Percentiles rank a stretch among this genome's conserved stretches.
Evolutionary conservation across 53 echinoderm and acorn worm genomes (phyloP).

Genomic region (Pentamera pediparva): DNA sequence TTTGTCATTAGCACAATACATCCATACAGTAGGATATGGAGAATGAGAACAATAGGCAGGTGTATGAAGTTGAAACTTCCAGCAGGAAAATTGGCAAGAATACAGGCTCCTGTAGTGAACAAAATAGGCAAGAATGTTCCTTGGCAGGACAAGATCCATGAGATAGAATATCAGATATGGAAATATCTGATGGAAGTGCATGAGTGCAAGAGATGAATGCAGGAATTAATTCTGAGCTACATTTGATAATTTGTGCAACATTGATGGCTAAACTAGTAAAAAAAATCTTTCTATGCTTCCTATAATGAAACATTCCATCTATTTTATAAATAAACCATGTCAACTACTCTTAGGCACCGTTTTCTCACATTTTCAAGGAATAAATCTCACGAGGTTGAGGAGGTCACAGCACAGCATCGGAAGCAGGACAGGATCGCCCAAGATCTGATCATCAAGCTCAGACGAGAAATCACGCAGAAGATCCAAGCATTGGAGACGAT

Average conservation of each 20-base stretch:
- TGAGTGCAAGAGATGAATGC: constrained; percentile 45
- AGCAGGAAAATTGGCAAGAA: too few species aligned
- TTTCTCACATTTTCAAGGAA: constrained; percentile 38
- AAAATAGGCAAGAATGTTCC: too few species aligned
- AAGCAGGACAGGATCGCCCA: constrained; percentile 63
- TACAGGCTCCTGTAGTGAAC: too few species aligned
- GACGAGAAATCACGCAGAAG: constrained; percentile 67
- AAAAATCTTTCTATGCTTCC: background rate
- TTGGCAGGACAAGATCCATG: too few species aligned
- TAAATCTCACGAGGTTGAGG: constrained; percentile 73
- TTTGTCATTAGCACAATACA: too few species aligned
- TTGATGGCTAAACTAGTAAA: background rate
- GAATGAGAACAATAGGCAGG: too few species aligned
- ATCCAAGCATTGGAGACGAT: constrained; percentile 51
- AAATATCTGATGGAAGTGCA: constrained; percentile 45
- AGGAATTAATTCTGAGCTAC: constrained; percentile 54
- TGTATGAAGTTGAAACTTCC: too few species aligned
- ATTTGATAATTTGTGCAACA: constrained; percentile 48
- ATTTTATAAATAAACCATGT: too few species aligned
- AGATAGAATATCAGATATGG: constrained; percentile 61
- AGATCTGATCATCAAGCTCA: constrained; percentile 60
- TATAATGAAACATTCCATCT: background rate
- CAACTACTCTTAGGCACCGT: background rate
- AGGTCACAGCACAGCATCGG: constrained; percentile 42
- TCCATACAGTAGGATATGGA: too few species aligned